These are phyloP conservation scores for Periophthalmus magnuspinnatus DNA, from an alignment of 2,797 vertebrate species.

Conservation along the genomic window DNA sequence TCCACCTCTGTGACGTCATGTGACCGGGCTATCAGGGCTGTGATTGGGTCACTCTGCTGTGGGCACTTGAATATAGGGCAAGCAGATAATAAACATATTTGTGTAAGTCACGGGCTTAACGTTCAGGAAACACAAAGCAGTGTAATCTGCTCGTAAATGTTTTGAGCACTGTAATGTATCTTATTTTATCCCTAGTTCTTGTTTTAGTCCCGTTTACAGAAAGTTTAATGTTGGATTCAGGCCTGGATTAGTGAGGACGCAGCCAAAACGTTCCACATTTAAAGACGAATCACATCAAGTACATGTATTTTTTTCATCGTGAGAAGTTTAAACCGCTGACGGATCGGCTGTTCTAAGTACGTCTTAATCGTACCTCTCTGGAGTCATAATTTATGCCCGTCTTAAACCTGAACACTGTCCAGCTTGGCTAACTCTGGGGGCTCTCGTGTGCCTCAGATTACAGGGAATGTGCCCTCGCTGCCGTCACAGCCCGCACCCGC, in stretches of 20 bases:
- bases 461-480: slow-evolving; percentile 49
- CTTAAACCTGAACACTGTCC: slow-evolving; percentile 22
- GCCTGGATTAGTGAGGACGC: too few relatives aligned
- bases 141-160: not conserved
- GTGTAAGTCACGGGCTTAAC: slow-evolving; percentile 5
- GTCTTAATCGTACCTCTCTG: slow-evolving; percentile 1
- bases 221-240: slow-evolving; percentile 3
- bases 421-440: slow-evolving; percentile 12
- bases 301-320: not conserved
- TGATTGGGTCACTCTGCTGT: slow-evolving; percentile 1
- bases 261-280: too few relatives aligned
- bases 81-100: slow-evolving; percentile 1
- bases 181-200: not conserved
- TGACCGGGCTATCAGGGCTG: slow-evolving; percentile 10
- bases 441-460: slow-evolving; percentile 44
- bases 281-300: not conserved
- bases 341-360: not conserved
- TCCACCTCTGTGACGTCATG: slow-evolving; percentile 25
- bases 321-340: not conserved
- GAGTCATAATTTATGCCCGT: not conserved
- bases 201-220: slow-evolving; percentile 1
- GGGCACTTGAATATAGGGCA: slow-evolving; percentile 3
- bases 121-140: not conserved
- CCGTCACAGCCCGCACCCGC: slow-evolving; percentile 43
- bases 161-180: not conserved